phyloP scores from a whole-genome alignment of 2,113 vertebrate species.

The Microtus pennsylvanicus region DNA sequence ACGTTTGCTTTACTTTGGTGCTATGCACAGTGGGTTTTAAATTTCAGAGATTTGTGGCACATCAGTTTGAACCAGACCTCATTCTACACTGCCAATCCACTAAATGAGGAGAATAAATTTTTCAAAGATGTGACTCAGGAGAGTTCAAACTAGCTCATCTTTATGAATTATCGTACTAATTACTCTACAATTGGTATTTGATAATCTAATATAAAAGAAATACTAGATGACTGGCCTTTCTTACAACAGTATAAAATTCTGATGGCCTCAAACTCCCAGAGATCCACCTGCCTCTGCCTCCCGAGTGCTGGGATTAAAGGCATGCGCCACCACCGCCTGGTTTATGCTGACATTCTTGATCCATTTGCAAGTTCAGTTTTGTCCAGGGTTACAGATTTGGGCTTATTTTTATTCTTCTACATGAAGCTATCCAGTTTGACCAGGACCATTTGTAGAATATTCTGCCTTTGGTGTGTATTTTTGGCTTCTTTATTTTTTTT shows the following conservation, averaged over 20 bases:
- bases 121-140: conserved; percentile 11
- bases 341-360: background rate
- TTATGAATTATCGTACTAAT: conserved; percentile 54
- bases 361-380: background rate
- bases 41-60: conserved; percentile 20
- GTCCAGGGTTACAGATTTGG: background rate
- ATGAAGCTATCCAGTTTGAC: background rate
- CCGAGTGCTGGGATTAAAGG: too few relatives aligned
- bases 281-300: too few relatives aligned
- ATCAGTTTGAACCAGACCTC: conserved; percentile 50
- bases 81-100: conserved; percentile 41
- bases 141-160: conserved; percentile 40
- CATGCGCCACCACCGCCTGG: too few relatives aligned
- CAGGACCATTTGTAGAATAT: background rate
- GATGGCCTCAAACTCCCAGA: too few relatives aligned
- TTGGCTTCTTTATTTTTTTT: background rate
- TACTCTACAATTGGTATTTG: conserved; percentile 31
- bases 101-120: conserved; percentile 45
- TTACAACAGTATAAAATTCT: conserved; percentile 41
- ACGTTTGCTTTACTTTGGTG: conserved; percentile 32
- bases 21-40: conserved; percentile 6
- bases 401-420: background rate
- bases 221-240: conserved; percentile 32
- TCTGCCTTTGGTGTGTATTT: background rate
- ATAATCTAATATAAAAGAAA: conserved; percentile 57